phyloP scores from a whole-genome alignment of 2,797 vertebrate species.

The Champsocephalus esox region DNA sequence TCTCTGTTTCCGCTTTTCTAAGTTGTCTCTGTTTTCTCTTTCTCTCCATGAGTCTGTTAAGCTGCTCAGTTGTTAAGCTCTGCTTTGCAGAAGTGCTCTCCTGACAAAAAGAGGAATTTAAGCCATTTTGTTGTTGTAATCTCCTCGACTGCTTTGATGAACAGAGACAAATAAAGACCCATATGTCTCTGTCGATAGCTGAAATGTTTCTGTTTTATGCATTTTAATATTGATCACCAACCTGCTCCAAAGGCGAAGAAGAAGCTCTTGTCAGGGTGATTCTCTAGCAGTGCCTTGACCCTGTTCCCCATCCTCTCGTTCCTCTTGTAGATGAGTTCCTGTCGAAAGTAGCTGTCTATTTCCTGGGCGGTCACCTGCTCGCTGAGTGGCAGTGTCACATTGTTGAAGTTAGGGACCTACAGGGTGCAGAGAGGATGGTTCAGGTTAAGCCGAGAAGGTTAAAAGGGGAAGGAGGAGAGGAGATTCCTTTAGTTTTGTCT shows the following conservation, averaged over 20 bases:
- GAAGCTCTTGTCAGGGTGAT: constrained; percentile 90
- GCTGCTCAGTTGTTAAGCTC: constrained; percentile 27
- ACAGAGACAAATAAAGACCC: constrained; percentile 29
- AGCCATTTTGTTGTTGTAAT: constrained; percentile 59
- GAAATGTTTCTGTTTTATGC: neutral
- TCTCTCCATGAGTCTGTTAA: constrained; percentile 45
- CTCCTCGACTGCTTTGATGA: constrained; percentile 40
- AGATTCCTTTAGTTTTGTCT: neutral
- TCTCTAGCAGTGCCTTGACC: constrained; percentile 88
- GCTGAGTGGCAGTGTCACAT: constrained; percentile 86
- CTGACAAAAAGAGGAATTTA: constrained; percentile 59
- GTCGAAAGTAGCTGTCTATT: constrained; percentile 91
- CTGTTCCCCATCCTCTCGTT: constrained; percentile 90
- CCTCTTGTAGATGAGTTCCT: constrained; percentile 92
- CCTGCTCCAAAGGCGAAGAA: constrained; percentile 95
- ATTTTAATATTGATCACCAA: constrained; percentile 69
- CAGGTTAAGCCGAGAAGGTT: neutral
- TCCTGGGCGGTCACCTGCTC: constrained; percentile 90
- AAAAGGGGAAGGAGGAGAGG: neutral
- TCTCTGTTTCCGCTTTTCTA: constrained; percentile 20
- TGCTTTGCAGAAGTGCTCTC: constrained; percentile 34
- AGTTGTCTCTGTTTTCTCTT: constrained; percentile 39
- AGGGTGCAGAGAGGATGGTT: neutral
- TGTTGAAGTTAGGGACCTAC: constrained; percentile 91
- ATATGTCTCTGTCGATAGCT: neutral